phyloP scores from a whole-genome alignment of 64 coral and sea anemone genomes.

The Stichodactyla mertensii region DNA sequence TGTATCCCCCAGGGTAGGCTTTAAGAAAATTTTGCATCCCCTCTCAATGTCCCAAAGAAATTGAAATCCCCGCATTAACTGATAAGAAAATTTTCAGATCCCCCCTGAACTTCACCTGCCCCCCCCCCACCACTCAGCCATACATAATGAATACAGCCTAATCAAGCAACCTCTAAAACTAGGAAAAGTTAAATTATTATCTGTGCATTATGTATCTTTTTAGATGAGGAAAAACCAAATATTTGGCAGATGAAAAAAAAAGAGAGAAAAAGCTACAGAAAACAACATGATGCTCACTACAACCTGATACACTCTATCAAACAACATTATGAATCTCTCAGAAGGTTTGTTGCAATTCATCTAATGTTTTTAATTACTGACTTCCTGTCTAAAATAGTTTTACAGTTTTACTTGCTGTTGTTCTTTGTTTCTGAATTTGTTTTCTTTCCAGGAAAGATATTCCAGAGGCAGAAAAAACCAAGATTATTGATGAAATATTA shows the following conservation, averaged over 20 bases:
- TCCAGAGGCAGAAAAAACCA: conserved; percentile 53
- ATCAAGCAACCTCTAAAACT: background rate
- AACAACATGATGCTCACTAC: conserved; percentile 77
- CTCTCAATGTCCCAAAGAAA: too few species aligned
- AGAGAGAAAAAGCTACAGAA: conserved; percentile 68
- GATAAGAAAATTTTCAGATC: too few species aligned
- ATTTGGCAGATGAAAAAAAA: conserved; percentile 98
- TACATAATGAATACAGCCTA: background rate
- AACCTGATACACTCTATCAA: conserved; percentile 66
- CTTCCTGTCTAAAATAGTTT: background rate
- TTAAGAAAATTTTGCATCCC: too few species aligned
- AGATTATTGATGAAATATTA: conserved; percentile 55
- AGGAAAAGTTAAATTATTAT: background rate
- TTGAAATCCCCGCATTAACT: too few species aligned
- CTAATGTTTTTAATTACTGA: background rate
- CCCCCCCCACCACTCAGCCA: too few species aligned
- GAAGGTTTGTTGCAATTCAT: conserved; percentile 43
- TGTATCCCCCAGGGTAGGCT: too few species aligned
- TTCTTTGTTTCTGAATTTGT: background rate
- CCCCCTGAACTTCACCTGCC: background rate
- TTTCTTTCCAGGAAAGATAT: conserved; percentile 55
- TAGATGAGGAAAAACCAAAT: conserved; percentile 61
- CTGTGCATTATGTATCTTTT: background rate
- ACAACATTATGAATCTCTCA: conserved; percentile 75
- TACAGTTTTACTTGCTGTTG: too few species aligned